These are phyloP conservation scores for Harpagoxenus sublaevis DNA, from an alignment of 2,888 invertebrate species.

Conservation along the genomic window DNA sequence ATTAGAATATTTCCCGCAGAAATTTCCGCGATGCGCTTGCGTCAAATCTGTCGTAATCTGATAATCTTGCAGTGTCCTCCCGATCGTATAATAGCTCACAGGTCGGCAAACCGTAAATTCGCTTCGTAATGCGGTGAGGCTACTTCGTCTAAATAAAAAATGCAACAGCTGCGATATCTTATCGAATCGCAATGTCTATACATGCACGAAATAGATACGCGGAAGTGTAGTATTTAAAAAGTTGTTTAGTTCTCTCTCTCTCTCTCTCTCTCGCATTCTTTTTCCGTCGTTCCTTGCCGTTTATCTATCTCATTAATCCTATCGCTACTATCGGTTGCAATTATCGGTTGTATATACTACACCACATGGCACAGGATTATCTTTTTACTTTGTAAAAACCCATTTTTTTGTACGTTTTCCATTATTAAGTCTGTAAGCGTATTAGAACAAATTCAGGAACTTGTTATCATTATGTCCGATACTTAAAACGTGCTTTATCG, in stretches of 20 bases:
- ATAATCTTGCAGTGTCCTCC: not conserved
- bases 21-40: not conserved
- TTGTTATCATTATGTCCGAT: not conserved
- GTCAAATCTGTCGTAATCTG: slow-evolving; percentile 4
- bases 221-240: not conserved
- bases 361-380: not conserved
- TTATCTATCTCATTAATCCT: slow-evolving; percentile 19
- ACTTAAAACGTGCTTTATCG: not conserved
- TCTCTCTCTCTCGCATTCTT: not conserved
- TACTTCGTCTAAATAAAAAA: not conserved
- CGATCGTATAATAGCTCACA: not conserved
- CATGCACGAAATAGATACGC: not conserved
- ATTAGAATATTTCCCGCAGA: not conserved
- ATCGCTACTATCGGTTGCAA: not conserved
- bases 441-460: not conserved
- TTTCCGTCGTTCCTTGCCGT: not conserved
- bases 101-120: not conserved
- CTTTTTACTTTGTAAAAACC: not conserved
- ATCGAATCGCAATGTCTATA: not conserved
- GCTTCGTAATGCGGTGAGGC: not conserved
- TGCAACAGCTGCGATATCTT: not conserved
- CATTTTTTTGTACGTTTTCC: not conserved
- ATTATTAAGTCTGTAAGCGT: not conserved
- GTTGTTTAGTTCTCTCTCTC: not conserved
- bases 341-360: not conserved